Evolutionary conservation across 2,888 invertebrate genomes (phyloP), one percentile per base, ranked within the genome.

Genomic region (Hydropsyche betteni): DNA sequence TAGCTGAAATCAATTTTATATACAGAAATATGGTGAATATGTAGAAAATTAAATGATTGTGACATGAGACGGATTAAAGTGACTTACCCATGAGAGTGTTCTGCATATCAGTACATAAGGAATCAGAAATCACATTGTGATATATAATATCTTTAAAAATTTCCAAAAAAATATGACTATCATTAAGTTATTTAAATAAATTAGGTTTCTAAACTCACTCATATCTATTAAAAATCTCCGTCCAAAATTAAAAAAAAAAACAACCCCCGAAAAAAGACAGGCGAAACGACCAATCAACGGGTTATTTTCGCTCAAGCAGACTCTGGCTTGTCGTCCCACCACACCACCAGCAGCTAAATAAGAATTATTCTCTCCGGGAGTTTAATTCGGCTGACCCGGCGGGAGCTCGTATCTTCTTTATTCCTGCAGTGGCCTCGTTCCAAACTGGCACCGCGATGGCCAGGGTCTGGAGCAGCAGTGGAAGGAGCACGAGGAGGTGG

Each of bases 281-380:
- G 1, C 44, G 6, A 6, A 44, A 44, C 33, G 64, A 5, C 36
- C n/a, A 64, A 64, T 64, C 34, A 64, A 10, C 44, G 44, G 7
- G 44, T 44, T 44, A 44, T 64, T 33, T 12, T 64, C n/a, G 24
- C 64, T 12, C 8, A n/a, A 58, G 16, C 5, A 44, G 44, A 44
- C 33, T 64, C 64, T 64, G 24, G 64, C 64, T 33, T 71, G 71
- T 33, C 24, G 24, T 14, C 12, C 38, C 68, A 64, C 4, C 16
- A 24, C 16, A 53, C 68, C 74, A 52, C 68, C 10, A n/a, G 51
- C 71, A 64, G 70, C 55, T 78, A 78, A 76, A 68, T 73, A 76
- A 78, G 78, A 78, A 75, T 78, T 78, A 76, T 75, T 76, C 76
- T 76, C 76, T 74, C 55, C 76, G 58, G 74, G 58, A 74, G 76